Conservation (phyloP, 2,888 invertebrate genomes). For the Catocala fraxini region DNA sequence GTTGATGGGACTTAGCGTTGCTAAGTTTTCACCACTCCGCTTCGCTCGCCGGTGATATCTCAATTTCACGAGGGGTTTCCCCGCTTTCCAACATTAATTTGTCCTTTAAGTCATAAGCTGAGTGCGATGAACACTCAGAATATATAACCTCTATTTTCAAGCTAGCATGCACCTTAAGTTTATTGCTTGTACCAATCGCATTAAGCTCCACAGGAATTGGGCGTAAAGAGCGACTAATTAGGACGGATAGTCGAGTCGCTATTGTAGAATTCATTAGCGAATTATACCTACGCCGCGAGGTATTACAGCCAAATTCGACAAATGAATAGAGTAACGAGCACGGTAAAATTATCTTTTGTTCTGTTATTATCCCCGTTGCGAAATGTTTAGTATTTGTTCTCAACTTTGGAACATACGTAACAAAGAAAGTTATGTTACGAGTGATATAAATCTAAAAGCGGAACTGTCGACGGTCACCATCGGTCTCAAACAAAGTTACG, state of each 20-base stretch:
- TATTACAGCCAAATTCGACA: constrained; percentile 59
- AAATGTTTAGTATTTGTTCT: constrained; percentile 19
- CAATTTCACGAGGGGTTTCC: constrained; percentile 76
- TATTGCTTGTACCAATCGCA: constrained; percentile 59
- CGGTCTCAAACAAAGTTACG: constrained; percentile 67
- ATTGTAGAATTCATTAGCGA: constrained; percentile 77
- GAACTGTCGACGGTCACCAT: constrained; percentile 50
- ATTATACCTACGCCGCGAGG: constrained; percentile 61
- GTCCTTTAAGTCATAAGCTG: constrained; percentile 63
- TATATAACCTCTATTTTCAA: constrained; percentile 23
- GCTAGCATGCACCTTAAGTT: constrained; percentile 46
- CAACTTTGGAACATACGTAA: constrained; percentile 14
- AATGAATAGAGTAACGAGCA: constrained; percentile 54
- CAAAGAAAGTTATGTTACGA: constrained; percentile 22
- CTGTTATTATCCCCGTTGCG: constrained; percentile 25
- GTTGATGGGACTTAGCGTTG: constrained; percentile 80
- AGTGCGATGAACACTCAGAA: constrained; percentile 45
- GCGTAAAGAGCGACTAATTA: constrained; percentile 77
- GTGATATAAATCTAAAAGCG: constrained; percentile 50
- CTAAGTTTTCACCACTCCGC: constrained; percentile 81
- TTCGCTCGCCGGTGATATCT: constrained; percentile 74
- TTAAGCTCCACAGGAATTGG: constrained; percentile 68
- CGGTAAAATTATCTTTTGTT: constrained; percentile 40
- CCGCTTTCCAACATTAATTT: constrained; percentile 74
- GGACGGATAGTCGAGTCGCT: constrained; percentile 71